Percentiles rank a stretch among this genome's conserved stretches.
Evolutionary conservation across 1,140 invertebrate species (phyloP).

Genomic region (Drosophila ananassae): DNA sequence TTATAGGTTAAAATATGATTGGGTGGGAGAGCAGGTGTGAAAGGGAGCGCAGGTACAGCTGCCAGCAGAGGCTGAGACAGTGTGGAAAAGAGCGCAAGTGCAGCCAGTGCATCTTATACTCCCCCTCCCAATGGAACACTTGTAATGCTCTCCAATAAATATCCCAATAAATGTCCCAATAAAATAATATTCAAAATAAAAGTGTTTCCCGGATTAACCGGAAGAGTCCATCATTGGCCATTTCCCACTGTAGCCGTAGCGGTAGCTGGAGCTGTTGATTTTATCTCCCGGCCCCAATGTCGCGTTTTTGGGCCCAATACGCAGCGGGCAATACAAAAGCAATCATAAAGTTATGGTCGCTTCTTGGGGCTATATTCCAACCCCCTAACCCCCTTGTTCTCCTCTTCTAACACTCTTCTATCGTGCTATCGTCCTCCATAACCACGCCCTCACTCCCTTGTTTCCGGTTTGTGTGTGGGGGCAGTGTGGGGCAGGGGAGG

Average conservation of each 20-base stretch:
- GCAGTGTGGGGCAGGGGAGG: not conserved
- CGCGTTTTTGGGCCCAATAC: conserved; percentile 25
- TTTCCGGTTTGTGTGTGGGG: not conserved
- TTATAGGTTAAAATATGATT: too few species aligned
- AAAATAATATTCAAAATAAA: not conserved
- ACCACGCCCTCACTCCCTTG: too few species aligned
- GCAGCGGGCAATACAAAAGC: conserved; percentile 72
- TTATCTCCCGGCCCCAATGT: conserved; percentile 43
- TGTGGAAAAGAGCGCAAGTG: too few species aligned
- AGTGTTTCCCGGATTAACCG: conserved; percentile 9
- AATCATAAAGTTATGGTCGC: conserved; percentile 72
- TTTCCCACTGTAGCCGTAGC: conserved; percentile 36
- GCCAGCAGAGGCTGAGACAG: too few species aligned
- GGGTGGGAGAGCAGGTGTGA: too few species aligned
- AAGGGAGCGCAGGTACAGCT: too few species aligned
- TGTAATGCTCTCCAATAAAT: not conserved
- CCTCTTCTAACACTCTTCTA: not conserved
- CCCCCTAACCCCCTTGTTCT: not conserved
- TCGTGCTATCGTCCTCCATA: not conserved
- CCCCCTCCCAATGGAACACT: too few species aligned
- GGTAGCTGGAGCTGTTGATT: not conserved
- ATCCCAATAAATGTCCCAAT: not conserved
- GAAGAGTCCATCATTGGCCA: conserved; percentile 39
- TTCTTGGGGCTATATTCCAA: conserved; percentile 1
- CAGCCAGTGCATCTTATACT: too few species aligned